Evolutionary conservation across 1,140 invertebrate species (phyloP).

Genomic region (Drosophila parabipectinata): DNA sequence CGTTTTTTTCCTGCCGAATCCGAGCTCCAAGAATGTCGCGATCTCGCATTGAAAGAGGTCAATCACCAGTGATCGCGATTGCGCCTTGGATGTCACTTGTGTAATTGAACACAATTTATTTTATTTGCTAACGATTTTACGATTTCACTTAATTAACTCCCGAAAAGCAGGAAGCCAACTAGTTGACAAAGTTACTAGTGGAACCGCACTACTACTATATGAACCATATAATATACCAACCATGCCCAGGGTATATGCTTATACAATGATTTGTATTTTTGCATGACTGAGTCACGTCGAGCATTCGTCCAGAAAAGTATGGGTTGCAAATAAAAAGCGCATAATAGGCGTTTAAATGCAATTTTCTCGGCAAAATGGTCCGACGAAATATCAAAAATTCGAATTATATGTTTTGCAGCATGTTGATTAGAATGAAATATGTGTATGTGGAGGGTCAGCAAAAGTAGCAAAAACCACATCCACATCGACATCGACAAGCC

Average conservation of each 20-base stretch:
- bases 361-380: slow-evolving; percentile 78
- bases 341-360: slow-evolving; percentile 84
- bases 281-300: slow-evolving; percentile 59
- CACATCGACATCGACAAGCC: slow-evolving; percentile 13
- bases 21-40: slow-evolving; percentile 71
- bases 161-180: slow-evolving; percentile 59
- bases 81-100: slow-evolving; percentile 73
- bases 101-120: slow-evolving; percentile 80
- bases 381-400: slow-evolving; percentile 72
- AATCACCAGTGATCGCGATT: slow-evolving; percentile 58
- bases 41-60: slow-evolving; percentile 82
- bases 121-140: slow-evolving; percentile 80
- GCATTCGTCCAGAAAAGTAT: slow-evolving; percentile 72
- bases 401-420: slow-evolving; percentile 80
- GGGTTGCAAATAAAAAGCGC: slow-evolving; percentile 83
- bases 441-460: slow-evolving; percentile 23
- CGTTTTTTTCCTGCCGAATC: slow-evolving; percentile 38
- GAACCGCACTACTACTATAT: neutral
- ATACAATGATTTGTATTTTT: slow-evolving; percentile 44
- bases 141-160: slow-evolving; percentile 74
- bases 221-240: slow-evolving; percentile 12
- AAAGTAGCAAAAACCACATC: slow-evolving; percentile 23
- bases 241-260: slow-evolving; percentile 9
- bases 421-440: slow-evolving; percentile 80
- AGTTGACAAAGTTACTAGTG: slow-evolving; percentile 26